Evolutionary conservation across 2,113 vertebrate genomes (phyloP), one percentile per base, ranked within the genome.

Genomic region (Tylochromis polylepis): DNA sequence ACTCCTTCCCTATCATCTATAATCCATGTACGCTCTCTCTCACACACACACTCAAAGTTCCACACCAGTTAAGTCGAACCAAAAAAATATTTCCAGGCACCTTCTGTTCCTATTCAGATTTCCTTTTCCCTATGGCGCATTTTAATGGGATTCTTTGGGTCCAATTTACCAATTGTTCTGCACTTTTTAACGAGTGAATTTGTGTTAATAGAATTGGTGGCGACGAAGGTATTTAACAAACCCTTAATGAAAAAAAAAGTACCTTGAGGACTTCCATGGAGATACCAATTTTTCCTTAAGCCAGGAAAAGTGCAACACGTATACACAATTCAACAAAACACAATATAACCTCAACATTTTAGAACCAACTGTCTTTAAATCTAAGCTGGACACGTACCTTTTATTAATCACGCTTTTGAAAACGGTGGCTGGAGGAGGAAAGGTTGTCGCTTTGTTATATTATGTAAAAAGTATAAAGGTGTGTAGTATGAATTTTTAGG

Each of bases 101-200:
- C 51, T 85, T 88, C 81, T 78, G 77, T 84, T 88, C 77, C 56
- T 82, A 10, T 72, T 85, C 67, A 90, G 41, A 81, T 88, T 49
- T 51, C 22, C 46, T 85, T 81, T 55, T n/a, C 79, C 86, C 84
- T 49, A 38, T 79, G 91, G 82, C 70, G 16, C 15, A 85, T 79
- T 88, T 92, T 90, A 89, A 91, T 89, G 36, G 79, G 53, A 89
- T 85, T 90, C 43, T 90, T 41, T 59, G n/a, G 62, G 65, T 57
- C 38, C 78, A 81, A 81, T 81, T 89, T 88, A 86, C 75, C 24
- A 43, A 70, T 84, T 49, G 59, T 60, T 84, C 56, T 4, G 8
- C 27, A 31, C 16, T 78, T 85, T 85, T 83, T 57, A 85, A 89
- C 49, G 38, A 84, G 49, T 55, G 31, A 79, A 80, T 85, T 78